Conservation (phyloP, 2,797 vertebrate species). For the Sebastes umbrosus region DNA sequence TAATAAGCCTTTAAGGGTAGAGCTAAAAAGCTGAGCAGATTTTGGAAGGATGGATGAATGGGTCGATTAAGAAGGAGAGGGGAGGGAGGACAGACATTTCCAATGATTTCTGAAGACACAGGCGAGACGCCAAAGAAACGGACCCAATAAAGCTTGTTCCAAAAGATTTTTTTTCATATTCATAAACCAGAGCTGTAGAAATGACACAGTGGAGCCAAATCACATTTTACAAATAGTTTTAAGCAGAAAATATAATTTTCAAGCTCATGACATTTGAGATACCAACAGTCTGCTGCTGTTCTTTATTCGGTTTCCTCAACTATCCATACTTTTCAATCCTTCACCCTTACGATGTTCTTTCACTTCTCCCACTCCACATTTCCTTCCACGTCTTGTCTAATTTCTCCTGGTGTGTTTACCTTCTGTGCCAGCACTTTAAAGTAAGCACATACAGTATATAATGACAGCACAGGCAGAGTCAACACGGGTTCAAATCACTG, state of each 20-base stretch:
- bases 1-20: conserved; percentile 71
- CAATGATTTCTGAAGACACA: conserved; percentile 22
- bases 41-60: conserved; percentile 54
- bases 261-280: neutral
- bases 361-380: neutral
- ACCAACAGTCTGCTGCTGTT: neutral
- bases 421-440: neutral
- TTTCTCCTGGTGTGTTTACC: neutral
- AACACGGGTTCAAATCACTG: neutral
- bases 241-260: neutral
- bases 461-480: neutral
- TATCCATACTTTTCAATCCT: neutral
- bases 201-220: conserved; percentile 1
- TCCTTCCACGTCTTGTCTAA: neutral
- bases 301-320: neutral
- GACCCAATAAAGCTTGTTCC: conserved; percentile 2
- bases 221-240: neutral
- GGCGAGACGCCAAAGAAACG: conserved; percentile 5
- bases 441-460: neutral
- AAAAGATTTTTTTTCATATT: neutral
- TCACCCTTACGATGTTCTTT: neutral
- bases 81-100: neutral
- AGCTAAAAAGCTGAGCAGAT: conserved; percentile 56
- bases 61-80: conserved; percentile 22
- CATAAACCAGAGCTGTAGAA: conserved; percentile 8